Base-by-base conservation (phyloP, 2,888 invertebrate species). In the Chironomus tentans region DNA sequence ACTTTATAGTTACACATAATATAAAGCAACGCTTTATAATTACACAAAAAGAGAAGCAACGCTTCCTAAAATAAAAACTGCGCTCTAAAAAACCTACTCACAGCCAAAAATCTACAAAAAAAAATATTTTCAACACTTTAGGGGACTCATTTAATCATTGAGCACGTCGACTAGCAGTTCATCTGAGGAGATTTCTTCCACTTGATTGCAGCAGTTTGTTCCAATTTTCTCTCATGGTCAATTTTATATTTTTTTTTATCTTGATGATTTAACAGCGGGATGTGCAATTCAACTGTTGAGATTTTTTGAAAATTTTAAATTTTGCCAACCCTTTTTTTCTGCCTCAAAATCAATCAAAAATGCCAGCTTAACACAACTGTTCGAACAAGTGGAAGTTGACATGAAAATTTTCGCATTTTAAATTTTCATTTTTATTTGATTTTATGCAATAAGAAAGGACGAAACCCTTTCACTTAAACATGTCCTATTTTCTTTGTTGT, bases 321-420 rank as follows among this genome's bases (percentile, higher is more conserved):
- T 22, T 22, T 21, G 18, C 65, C 24, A 65, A 65, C 65, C 65
- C 65, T 65, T 68, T 68, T 21, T 74, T 56, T 28, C 4, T 61
- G 22, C n/a, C 13, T 56, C 24, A 22, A 68, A 65, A 74, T 65
- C 65, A 74, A 74, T 68, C 65, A 74, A 61, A 68, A 62, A 61
- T 65, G 61, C 24, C 73, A 68, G 68, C 74, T 74, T 74, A 38
- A 28, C 65, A 74, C 74, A 74, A 74, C 65, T 74, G 74, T 48
- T 65, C 47, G 21, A 74, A 74, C 74, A 74, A 74, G 74, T 74
- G 74, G 21, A 1, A 38, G 10, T 38, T 38, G 38, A 38, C 38
- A 22, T 74, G 47, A 28, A 68, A 47, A 47, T n/a, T 62, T 73
- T 24, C 4, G 38, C 62, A 28, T 62, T 62, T 73, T 6, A n/a